Conservation (phyloP, 2,113 vertebrate genomes). For the human (Homo sapiens) region GRCh38 chr9:99736001-99736500, state of each 20-base stretch:
- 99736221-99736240: neutral
- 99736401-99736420: slow-evolving; percentile 17
- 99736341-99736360: neutral
- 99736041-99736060: neutral
- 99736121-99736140: neutral
- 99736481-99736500: neutral
- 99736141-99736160: neutral
- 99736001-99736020: neutral
- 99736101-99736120: neutral
- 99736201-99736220: neutral
- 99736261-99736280: neutral
- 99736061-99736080: neutral
- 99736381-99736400: neutral
- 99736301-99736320: neutral
- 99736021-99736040: neutral
- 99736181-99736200: neutral
- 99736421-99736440: neutral
- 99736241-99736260: neutral
- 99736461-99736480: neutral
- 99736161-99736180: neutral
- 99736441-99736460: neutral
- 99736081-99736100: neutral
- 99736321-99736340: neutral
- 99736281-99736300: neutral
- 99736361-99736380: slow-evolving; percentile 9